A percentile compares a stretch with the other conserved stretches of the same genome.
Evolutionary conservation across 2,888 invertebrate genomes (phyloP).

Genomic region (Cryptus armator): DNA sequence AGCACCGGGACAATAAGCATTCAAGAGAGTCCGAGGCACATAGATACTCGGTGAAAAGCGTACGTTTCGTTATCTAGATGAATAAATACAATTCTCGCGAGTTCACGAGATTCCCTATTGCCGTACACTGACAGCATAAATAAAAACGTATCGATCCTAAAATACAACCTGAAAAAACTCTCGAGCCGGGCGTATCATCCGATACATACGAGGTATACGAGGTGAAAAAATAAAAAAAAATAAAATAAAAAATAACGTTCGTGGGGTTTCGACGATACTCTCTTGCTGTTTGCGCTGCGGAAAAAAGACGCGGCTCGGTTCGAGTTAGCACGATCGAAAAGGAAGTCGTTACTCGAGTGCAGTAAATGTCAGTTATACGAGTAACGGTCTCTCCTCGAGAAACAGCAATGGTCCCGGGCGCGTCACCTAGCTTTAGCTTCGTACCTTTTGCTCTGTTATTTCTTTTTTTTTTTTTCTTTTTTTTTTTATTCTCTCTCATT

Average conservation of each 20-base stretch:
- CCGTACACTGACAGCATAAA: not conserved
- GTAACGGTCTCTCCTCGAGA: conserved; percentile 33
- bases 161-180: not conserved
- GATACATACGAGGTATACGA: not conserved
- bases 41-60: not conserved
- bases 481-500: conserved; percentile 13
- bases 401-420: conserved; percentile 30
- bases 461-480: not conserved
- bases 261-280: not conserved
- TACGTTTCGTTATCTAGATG: conserved; percentile 7
- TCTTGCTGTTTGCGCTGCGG: not conserved
- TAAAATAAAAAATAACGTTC: not conserved
- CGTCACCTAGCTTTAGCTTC: conserved; percentile 18
- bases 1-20: conserved; percentile 34
- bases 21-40: not conserved
- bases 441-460: conserved; percentile 20
- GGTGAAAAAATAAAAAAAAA: not conserved
- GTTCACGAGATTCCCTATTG: not conserved
- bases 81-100: conserved; percentile 15
- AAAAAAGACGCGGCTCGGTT: conserved; percentile 5
- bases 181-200: not conserved
- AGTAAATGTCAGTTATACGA: conserved; percentile 55
- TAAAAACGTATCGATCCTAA: not conserved
- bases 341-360: conserved; percentile 38
- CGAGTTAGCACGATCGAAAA: conserved; percentile 31